Conservation (phyloP, 1,140 invertebrate genomes). For the Acromyrmex echinatior region DNA sequence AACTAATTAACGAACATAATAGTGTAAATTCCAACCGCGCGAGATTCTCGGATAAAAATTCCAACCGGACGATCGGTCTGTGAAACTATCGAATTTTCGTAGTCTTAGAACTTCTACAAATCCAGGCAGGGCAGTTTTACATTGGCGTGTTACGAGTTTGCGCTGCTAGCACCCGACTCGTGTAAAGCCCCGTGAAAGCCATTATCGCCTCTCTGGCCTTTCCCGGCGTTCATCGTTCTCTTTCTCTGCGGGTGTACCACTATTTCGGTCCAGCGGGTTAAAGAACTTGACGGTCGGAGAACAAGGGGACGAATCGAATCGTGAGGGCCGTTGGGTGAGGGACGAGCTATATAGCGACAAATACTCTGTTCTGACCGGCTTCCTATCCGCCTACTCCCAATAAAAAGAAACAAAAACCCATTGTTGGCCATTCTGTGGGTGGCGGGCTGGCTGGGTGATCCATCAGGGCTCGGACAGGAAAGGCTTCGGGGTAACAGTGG, state of each 20-base stretch:
- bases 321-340: slow-evolving; percentile 66
- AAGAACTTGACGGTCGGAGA: slow-evolving; percentile 78
- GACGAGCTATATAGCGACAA: slow-evolving; percentile 75
- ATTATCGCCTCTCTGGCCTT: slow-evolving; percentile 66
- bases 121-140: slow-evolving; percentile 9
- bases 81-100: slow-evolving; percentile 14
- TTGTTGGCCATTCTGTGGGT: slow-evolving; percentile 85
- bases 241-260: slow-evolving; percentile 68
- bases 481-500: slow-evolving; percentile 78
- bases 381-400: slow-evolving; percentile 80
- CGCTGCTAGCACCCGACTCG: slow-evolving; percentile 39
- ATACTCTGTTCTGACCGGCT: slow-evolving; percentile 79
- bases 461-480: slow-evolving; percentile 82
- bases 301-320: slow-evolving; percentile 81
- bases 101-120: slow-evolving; percentile 47
- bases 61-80: neutral
- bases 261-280: slow-evolving; percentile 72
- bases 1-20: slow-evolving; percentile 12
- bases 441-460: slow-evolving; percentile 83
- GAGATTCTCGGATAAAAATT: neutral
- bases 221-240: slow-evolving; percentile 49
- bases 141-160: slow-evolving; percentile 44
- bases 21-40: neutral
- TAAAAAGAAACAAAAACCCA: slow-evolving; percentile 85
- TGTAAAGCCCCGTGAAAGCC: slow-evolving; percentile 65